These are phyloP conservation scores for Leptocoma aspasia DNA, from an alignment of 2,113 vertebrate genomes.

Conservation along the genomic window DNA sequence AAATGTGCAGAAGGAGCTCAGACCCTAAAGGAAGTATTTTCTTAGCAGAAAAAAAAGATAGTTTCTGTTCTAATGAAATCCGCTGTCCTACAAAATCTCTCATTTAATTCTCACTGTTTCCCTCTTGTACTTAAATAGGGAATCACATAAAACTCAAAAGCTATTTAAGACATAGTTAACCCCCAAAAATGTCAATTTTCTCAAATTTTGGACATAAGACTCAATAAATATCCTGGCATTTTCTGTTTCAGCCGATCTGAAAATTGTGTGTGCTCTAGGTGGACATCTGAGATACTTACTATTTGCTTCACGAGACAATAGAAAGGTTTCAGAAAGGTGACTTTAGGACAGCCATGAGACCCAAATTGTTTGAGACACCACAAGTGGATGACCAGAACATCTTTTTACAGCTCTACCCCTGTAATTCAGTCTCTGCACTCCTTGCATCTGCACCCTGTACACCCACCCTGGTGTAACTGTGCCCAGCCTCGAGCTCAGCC, in stretches of 20 bases:
- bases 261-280: not conserved
- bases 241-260: not conserved
- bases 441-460: not conserved
- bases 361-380: not conserved
- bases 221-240: not conserved
- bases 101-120: not conserved
- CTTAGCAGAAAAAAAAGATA: not conserved
- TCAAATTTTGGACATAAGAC: not conserved
- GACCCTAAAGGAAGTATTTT: not conserved
- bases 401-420: not conserved
- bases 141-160: not conserved
- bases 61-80: not conserved
- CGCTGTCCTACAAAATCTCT: not conserved
- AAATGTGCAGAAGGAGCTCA: not conserved
- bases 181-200: not conserved
- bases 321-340: not conserved
- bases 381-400: not conserved
- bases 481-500: not conserved
- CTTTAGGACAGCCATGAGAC: not conserved
- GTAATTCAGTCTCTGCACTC: not conserved
- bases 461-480: not conserved
- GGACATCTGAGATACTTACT: not conserved
- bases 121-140: not conserved
- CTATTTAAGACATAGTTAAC: not conserved
- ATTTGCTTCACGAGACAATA: accelerated